A percentile compares a stretch with the other conserved stretches of the same genome.
These are phyloP conservation scores for Actinemys pallida DNA, from an alignment of 2,113 vertebrate genomes.

Conservation along the genomic window DNA sequence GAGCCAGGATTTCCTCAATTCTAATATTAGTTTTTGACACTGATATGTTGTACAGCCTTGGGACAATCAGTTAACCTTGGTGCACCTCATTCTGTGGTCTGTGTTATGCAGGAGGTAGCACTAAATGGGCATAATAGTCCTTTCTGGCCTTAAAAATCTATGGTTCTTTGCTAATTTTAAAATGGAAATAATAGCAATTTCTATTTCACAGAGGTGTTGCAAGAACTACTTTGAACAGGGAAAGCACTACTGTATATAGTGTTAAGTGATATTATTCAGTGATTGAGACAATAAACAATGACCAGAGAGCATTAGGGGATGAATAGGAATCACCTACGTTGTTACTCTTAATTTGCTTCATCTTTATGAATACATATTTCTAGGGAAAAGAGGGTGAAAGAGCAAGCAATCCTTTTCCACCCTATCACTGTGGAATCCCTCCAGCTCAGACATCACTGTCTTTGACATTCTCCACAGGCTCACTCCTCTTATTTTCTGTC, in stretches of 20 bases:
- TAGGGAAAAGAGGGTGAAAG: not conserved
- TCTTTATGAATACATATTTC: not conserved
- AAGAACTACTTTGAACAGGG: not conserved
- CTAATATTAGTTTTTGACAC: not conserved
- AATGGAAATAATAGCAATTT: not conserved
- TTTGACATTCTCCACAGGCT: not conserved
- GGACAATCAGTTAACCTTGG: not conserved
- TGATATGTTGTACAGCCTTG: accelerated
- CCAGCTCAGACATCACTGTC: not conserved
- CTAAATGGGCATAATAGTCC: not conserved
- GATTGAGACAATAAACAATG: not conserved
- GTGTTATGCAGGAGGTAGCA: not conserved
- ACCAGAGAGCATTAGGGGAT: not conserved
- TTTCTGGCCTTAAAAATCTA: not conserved
- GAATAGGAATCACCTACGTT: not conserved
- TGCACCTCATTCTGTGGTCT: not conserved
- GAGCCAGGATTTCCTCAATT: accelerated
- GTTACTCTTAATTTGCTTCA: not conserved
- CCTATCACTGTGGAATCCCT: not conserved
- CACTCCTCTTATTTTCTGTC: not conserved
- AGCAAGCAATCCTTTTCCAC: not conserved
- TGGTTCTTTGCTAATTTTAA: not conserved
- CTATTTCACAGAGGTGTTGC: not conserved
- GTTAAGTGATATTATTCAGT: not conserved
- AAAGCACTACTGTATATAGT: not conserved